phyloP scores from a whole-genome alignment of 1,140 invertebrate genomes.

The Trichonephila clavipes region DNA sequence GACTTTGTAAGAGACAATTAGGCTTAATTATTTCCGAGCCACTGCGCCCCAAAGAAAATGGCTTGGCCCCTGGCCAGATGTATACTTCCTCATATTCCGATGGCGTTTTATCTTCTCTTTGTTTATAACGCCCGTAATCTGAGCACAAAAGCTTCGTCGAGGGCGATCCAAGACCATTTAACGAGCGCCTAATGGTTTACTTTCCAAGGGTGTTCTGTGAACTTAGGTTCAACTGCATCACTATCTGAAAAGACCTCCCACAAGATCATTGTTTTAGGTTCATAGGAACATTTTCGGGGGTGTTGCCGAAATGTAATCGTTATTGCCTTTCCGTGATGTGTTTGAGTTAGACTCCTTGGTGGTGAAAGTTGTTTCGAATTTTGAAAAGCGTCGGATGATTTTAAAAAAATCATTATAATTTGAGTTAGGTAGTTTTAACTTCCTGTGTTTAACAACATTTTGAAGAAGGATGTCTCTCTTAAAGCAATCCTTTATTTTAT shows the following conservation, averaged over 20 bases:
- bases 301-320: not conserved
- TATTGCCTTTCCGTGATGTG: not conserved
- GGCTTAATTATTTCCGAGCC: constrained; percentile 45
- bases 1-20: constrained; percentile 49
- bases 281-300: not conserved
- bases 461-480: no score
- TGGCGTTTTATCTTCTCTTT: constrained; percentile 12
- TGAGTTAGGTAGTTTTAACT: not conserved
- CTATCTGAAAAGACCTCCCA: not conserved
- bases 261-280: constrained; percentile 5
- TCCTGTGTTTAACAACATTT: no score
- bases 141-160: not conserved
- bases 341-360: not conserved
- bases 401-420: not conserved
- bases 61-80: constrained; percentile 3
- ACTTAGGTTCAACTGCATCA: constrained; percentile 5
- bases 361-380: not conserved
- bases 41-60: constrained; percentile 22
- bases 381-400: not conserved
- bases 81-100: constrained; percentile 43
- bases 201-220: not conserved
- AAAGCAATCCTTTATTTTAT: no score
- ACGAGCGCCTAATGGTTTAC: constrained; percentile 12
- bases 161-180: constrained; percentile 20
- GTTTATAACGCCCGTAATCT: constrained; percentile 43